These are phyloP conservation scores for Dipodomys spectabilis DNA, from an alignment of 2,113 vertebrate genomes.

Conservation along the genomic window DNA sequence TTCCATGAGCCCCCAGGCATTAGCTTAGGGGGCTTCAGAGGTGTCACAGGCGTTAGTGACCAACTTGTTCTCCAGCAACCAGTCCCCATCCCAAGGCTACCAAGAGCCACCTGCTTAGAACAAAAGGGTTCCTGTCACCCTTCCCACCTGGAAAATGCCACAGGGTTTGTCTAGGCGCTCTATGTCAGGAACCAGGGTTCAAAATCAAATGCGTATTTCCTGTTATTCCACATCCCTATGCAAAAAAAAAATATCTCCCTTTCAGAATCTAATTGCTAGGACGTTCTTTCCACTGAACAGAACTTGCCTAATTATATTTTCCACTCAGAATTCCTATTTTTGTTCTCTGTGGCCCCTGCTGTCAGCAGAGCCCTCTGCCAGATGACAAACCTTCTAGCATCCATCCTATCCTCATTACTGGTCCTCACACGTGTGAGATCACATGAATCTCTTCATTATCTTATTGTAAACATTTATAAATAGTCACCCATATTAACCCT, in stretches of 20 bases:
- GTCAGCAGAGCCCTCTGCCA: not conserved
- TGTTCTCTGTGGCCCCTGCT: not conserved
- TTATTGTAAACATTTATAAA: not conserved
- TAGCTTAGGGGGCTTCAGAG: not conserved
- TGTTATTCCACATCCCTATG: not conserved
- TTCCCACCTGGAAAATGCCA: not conserved
- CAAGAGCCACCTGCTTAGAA: not conserved
- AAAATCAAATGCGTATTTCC: not conserved
- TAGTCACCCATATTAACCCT: not conserved
- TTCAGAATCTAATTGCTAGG: not conserved
- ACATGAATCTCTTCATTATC: not conserved
- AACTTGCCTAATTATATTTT: not conserved
- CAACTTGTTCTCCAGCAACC: not conserved
- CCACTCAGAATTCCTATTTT: not conserved
- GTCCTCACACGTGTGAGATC: not conserved
- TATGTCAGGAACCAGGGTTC: not conserved
- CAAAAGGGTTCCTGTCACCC: not conserved
- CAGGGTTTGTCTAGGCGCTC: not conserved
- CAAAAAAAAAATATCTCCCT: not conserved
- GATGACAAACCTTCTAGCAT: not conserved
- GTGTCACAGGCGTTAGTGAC: not conserved
- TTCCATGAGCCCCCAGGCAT: not conserved
- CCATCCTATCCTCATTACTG: not conserved
- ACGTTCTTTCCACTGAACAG: not conserved
- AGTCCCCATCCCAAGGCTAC: not conserved